Evolutionary conservation across 2,888 invertebrate species (phyloP), one percentile per base, ranked within the genome.

Genomic region (Rhagonycha fulva): DNA sequence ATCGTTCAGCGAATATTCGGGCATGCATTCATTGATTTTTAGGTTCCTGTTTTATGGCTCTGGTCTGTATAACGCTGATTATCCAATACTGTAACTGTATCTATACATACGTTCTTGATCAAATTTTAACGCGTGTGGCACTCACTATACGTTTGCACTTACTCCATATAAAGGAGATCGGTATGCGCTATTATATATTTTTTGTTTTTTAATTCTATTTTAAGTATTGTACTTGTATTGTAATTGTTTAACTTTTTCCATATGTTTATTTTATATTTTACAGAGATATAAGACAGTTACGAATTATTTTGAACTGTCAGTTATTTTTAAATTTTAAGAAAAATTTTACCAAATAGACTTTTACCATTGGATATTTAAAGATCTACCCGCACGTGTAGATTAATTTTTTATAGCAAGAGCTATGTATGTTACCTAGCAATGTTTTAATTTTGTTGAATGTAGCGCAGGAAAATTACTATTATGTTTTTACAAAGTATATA

Each of bases 401-500:
- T 47, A 47, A 47, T 47, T 47, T 47, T 47, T 47, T 47, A 47
- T 47, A 32, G 32, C 32, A 12, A 32, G 5, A n/a, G n/a, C n/a
- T 47, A 47, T n/a, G n/a, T n/a, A 47, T n/a, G n/a, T n/a, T n/a
- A n/a, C 47, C n/a, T 47, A 47, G 47, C 47, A 47, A 47, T n/a
- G 32, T 47, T 47, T 47, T 47, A n/a, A 47, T n/a, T 47, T 47
- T 47, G 47, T 47, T 47, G n/a, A 47, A 47, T n/a, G n/a, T 47
- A 47, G 47, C n/a, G n/a, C 47, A 47, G 9, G n/a, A 5, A 47
- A 47, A 47, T 47, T 19, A n/a, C 47, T 47, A 47, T 47, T 47
- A 47, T n/a, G 47, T 47, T 66, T 71, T 63, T 47, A 71, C 47
- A 66, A 66, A 19, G 32, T 62, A 70, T 70, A 32, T 68, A 32